Evolutionary conservation across 1,140 invertebrate genomes (phyloP).

Genomic region (Drosophila ohnishii): DNA sequence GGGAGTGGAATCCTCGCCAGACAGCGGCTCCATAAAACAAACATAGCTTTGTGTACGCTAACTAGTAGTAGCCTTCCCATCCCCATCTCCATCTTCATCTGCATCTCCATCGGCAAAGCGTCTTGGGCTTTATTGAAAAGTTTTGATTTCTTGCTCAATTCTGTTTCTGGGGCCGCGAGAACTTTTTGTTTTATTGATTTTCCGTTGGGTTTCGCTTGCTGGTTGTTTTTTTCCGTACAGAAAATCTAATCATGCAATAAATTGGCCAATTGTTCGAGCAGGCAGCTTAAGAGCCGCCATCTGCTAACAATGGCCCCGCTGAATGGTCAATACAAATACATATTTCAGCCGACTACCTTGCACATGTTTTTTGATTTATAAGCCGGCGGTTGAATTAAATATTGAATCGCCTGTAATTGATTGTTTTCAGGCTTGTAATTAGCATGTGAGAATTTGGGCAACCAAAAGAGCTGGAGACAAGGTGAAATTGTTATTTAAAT

Average conservation of each 20-base stretch:
- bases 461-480: background rate
- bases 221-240: slow-evolving; percentile 23
- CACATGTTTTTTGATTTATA: slow-evolving; percentile 62
- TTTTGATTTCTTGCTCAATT: slow-evolving; percentile 72
- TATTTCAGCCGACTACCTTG: slow-evolving; percentile 31
- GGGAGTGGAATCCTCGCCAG: slow-evolving; percentile 31
- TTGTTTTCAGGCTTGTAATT: slow-evolving; percentile 44
- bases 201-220: slow-evolving; percentile 17
- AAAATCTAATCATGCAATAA: slow-evolving; percentile 81
- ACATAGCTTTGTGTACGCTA: slow-evolving; percentile 73
- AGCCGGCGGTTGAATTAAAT: slow-evolving; percentile 41
- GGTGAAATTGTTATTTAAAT: too few relatives aligned
- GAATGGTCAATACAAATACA: slow-evolving; percentile 40
- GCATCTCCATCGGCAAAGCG: slow-evolving; percentile 34
- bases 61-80: slow-evolving; percentile 67
- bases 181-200: slow-evolving; percentile 72
- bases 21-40: slow-evolving; percentile 75
- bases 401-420: slow-evolving; percentile 44
- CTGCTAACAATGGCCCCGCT: slow-evolving; percentile 42
- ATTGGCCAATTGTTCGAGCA: slow-evolving; percentile 77
- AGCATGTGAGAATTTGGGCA: slow-evolving; percentile 40
- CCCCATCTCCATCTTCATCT: slow-evolving; percentile 34
- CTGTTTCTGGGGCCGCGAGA: slow-evolving; percentile 52
- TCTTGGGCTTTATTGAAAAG: slow-evolving; percentile 34
- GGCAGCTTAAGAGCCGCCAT: slow-evolving; percentile 40